Evolutionary conservation across 35 echinoderm and acorn worm genomes (phyloP).

Genomic region (Heliocidaris tuberculata): DNA sequence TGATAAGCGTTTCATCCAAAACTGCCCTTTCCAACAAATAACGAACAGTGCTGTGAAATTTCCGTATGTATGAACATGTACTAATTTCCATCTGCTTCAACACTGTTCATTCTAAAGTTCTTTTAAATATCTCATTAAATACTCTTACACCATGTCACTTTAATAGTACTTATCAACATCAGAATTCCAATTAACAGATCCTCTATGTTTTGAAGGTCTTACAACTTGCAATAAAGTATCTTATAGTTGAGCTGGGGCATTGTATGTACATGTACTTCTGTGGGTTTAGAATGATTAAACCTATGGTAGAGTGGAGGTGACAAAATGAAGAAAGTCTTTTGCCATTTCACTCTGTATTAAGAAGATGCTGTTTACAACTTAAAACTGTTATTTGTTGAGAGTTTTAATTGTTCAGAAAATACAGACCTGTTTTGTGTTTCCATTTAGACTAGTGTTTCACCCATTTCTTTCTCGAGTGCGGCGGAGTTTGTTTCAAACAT

Average conservation of each 20-base stretch:
- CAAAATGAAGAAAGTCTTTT: not conserved
- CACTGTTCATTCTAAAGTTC: not conserved
- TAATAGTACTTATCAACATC: too few species aligned
- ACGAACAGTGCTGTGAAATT: not conserved
- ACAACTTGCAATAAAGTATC: too few species aligned
- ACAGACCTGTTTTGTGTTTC: not conserved
- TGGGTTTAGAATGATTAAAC: not conserved
- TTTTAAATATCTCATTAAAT: not conserved
- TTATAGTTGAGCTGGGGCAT: not conserved
- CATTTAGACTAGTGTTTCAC: not conserved
- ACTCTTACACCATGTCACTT: too few species aligned
- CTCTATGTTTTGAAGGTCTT: not conserved
- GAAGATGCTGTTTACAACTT: not conserved
- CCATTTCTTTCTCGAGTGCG: not conserved
- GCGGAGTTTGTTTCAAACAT: too few species aligned
- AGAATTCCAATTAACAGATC: not conserved
- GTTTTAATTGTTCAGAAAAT: slow-evolving; percentile 6
- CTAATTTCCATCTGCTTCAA: not conserved
- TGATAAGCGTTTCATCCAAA: too few species aligned
- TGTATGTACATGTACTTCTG: not conserved
- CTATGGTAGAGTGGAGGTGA: not conserved
- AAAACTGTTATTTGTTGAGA: slow-evolving; percentile 11
- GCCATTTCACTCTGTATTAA: not conserved
- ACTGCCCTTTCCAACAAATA: not conserved
- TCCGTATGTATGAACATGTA: too few species aligned